phyloP scores from a whole-genome alignment of 2,113 vertebrate species.

The Emydocephalus ijimae region DNA sequence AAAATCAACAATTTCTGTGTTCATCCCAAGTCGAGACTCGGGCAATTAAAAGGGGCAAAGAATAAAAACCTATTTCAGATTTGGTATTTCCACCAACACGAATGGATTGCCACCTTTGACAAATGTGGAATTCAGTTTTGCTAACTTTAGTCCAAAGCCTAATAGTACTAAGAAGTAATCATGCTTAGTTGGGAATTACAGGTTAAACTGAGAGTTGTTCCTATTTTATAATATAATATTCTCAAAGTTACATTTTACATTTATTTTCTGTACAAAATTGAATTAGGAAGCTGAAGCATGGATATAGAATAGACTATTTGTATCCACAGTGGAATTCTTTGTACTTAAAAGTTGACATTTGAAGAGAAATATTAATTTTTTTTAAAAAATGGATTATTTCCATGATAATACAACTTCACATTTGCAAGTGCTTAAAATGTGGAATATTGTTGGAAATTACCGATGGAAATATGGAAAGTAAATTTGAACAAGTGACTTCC shows the following conservation, averaged over 20 bases:
- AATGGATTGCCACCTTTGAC: too few relatives aligned
- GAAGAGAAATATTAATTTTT: neutral
- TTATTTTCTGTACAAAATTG: neutral
- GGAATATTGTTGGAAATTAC: neutral
- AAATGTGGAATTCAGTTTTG: neutral
- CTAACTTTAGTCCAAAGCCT: neutral
- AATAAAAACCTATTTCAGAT: neutral
- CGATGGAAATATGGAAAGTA: neutral
- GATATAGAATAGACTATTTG: neutral
- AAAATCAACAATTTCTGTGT: neutral
- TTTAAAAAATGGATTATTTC: neutral
- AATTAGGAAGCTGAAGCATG: neutral
- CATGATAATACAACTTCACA: neutral
- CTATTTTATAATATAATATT: neutral
- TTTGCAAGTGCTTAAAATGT: neutral
- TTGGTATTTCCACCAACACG: neutral
- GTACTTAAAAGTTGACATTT: neutral
- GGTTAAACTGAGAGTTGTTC: neutral
- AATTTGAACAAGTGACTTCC: neutral
- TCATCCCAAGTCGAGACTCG: neutral
- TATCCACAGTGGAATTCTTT: neutral
- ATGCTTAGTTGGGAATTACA: neutral
- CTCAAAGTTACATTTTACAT: neutral
- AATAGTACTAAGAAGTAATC: neutral
- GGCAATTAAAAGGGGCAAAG: neutral